Evolutionary conservation across 2,797 vertebrate species (phyloP), one percentile per base, ranked within the genome.

Genomic region (Acanthiza pusilla): DNA sequence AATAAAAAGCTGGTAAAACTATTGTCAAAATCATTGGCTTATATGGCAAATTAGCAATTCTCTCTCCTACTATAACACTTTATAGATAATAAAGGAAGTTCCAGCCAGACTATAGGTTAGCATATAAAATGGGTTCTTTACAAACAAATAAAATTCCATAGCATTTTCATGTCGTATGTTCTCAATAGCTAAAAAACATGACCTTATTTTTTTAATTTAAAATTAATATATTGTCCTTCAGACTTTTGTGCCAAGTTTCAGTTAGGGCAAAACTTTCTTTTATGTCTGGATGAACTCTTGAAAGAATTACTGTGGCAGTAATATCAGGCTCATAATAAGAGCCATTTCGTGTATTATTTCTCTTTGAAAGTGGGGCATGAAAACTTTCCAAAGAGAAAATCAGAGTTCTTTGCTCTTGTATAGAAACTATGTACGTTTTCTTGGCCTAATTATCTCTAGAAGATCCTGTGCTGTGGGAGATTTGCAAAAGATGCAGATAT

Each of bases 381-480:
- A 83, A 94, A 63, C 51, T 93, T 94, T 94, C 82, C 75, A 14
- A 29, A 93, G 72, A 67, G 34, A 89, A 95, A 96, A 94, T 48
- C 57, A 58, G 62, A 93, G 42, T 87, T 93, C 61, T 85, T 95
- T 93, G 65, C 63, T 92, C 77, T 93, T 89, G 88, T 91, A 88
- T 83, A 75, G 91, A 87, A 96, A 72, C 75, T 63, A 72, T 96
- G 75, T 89, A 71, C 4, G 1, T 87, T 85, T 61, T 45, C 45
- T 36, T 76, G 75, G 26, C 67, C 62, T 89, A 91, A 88, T 89
- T 95, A 92, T 87, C 75, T 89, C 26, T 27, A 72, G 85, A 89
- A 89, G 66, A 29, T 80, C 78, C 55, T 74, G 67, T 93, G 68
- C 73, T 93, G 61, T 82, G 85, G 43, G 58, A 73, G 58, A 60